Percentiles rank a stretch among this genome's conserved stretches.
Conservation (phyloP, 2,113 vertebrate species). For the Trichechus manatus region DNA sequence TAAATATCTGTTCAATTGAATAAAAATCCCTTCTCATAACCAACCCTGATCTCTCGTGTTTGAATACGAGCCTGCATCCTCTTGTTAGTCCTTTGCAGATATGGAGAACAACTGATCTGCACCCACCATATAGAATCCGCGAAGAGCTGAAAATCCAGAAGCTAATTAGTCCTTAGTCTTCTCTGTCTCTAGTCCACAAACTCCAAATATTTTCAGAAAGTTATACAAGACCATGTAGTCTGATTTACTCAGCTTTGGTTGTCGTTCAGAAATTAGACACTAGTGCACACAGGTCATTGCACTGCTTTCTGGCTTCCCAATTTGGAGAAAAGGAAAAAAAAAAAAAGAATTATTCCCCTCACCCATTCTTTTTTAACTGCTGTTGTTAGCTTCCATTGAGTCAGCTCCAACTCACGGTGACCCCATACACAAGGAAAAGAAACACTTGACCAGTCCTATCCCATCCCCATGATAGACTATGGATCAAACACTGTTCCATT, state of each 20-base stretch:
- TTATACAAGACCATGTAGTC: neutral
- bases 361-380: neutral
- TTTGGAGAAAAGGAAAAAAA: neutral
- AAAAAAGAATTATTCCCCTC: neutral
- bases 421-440: too few species aligned
- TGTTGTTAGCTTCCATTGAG: too few species aligned
- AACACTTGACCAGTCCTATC: neutral
- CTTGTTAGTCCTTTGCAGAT: too few species aligned
- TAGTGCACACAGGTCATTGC: neutral
- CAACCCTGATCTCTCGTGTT: neutral
- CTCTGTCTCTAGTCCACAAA: neutral
- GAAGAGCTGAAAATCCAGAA: neutral
- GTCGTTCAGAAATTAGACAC: neutral
- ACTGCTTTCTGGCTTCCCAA: neutral
- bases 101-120: neutral
- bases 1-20: neutral
- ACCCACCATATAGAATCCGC: neutral
- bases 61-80: neutral
- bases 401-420: too few species aligned
- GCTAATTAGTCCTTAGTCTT: neutral
- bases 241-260: neutral
- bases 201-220: neutral
- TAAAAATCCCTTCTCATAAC: neutral
- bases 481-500: too few species aligned
- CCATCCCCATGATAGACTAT: too few species aligned